Base-by-base conservation (phyloP, 2,888 invertebrate genomes). In the Periphyllus acericola region DNA sequence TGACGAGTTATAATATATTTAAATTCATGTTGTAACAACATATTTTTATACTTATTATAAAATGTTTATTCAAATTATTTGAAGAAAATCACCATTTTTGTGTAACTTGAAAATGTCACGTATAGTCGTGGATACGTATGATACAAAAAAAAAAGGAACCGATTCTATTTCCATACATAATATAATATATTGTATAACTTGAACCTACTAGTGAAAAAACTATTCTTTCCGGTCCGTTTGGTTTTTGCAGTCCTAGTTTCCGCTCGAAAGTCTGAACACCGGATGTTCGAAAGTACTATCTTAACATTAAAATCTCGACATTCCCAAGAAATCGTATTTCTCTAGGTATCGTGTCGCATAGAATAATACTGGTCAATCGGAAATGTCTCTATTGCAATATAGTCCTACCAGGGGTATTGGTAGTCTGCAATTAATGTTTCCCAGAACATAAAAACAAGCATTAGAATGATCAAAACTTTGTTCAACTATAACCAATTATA, bases 231-330 rank as follows among this genome's bases (percentile, higher is more conserved):
- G 72, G 34, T 72, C 46, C 34, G n/a, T 83, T 83, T 34, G 34
- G 34, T 72, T 83, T 66, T 34, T 21, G n/a, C 14, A 72, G 52
- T 83, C 34, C 34, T 55, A 19, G 72, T 83, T 83, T 83, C 72
- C 72, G 72, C n/a, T 72, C 34, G 19, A 34, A 52, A 72, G n/a
- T 55, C 52, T n/a, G 55, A 55, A 83, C 52, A 72, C 82, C 72
- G 82, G 82, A 83, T 83, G 55, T 83, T 83, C 19, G 6, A 19
- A 72, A 55, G 72, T 72, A 81, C 72, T 72, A 52, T 71, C 52
- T n/a, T 72, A 55, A n/a, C 72, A 34, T 72, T 72, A 72, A 55
- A 52, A 72, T 52, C 72, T 72, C 34, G 25, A 52, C 34, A 11
- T n/a, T 72, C 6, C n/a, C 52, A 9, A 34, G 55, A n/a, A 55